Conservation (phyloP, 1,140 invertebrate species). For the Danaus melanippus region DNA sequence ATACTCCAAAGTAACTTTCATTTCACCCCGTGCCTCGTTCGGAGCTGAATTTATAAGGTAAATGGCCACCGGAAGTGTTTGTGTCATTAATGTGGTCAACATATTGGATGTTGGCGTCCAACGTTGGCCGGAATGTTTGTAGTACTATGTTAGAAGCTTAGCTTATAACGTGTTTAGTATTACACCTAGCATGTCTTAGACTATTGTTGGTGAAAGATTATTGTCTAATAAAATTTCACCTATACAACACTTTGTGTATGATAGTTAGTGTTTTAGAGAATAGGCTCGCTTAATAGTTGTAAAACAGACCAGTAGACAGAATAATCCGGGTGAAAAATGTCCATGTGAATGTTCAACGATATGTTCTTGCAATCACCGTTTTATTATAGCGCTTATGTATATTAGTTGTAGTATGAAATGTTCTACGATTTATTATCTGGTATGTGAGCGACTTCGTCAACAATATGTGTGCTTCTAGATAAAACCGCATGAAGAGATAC, state of each 20-base stretch:
- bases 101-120: conserved; percentile 45
- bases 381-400: conserved; percentile 26
- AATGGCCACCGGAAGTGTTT: conserved; percentile 37
- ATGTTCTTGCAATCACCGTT: conserved; percentile 19
- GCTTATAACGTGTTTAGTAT: conserved; percentile 16
- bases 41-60: conserved; percentile 63
- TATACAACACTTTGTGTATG: conserved; percentile 5
- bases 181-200: conserved; percentile 16
- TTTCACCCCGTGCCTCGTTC: conserved; percentile 62
- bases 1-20: conserved; percentile 70
- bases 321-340: conserved; percentile 2
- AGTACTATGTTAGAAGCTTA: conserved; percentile 56
- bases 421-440: conserved; percentile 46
- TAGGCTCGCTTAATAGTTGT: conserved; percentile 7
- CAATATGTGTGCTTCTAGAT: conserved; percentile 52
- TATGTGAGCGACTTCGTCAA: conserved; percentile 67
- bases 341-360: not conserved
- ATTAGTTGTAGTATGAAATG: conserved; percentile 23
- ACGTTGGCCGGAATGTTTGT: conserved; percentile 45
- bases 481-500: conserved; percentile 45
- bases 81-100: conserved; percentile 41
- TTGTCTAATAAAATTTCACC: conserved; percentile 10
- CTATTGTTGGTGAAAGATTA: conserved; percentile 8
- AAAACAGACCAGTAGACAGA: not conserved
- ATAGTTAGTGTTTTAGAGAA: not conserved